These are phyloP conservation scores for Actinia equina DNA, from an alignment of 64 coral and sea anemone species.

Conservation along the genomic window DNA sequence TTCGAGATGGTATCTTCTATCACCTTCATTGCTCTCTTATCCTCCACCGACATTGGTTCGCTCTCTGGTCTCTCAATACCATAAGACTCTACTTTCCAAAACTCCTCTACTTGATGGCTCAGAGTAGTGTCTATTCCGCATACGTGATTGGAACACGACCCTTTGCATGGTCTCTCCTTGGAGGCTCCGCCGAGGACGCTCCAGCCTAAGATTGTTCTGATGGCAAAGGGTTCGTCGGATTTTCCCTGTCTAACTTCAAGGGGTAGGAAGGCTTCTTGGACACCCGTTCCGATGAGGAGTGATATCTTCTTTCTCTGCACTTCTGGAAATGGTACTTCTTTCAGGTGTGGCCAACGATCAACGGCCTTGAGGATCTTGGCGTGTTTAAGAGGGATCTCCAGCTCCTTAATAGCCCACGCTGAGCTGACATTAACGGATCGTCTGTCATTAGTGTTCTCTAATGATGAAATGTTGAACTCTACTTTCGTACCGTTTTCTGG, in stretches of 20 bases:
- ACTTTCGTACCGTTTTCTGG: conserved; percentile 16
- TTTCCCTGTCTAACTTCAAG: conserved; percentile 42
- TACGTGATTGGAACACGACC: background rate
- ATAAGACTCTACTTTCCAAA: conserved; percentile 26
- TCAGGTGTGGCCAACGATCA: conserved; percentile 19
- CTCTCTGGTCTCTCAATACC: background rate
- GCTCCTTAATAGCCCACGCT: conserved; percentile 34
- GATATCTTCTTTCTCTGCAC: conserved; percentile 41
- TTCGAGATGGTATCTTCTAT: conserved; percentile 23
- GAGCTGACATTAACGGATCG: background rate
- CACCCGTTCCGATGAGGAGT: conserved; percentile 24
- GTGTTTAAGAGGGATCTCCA: conserved; percentile 29
- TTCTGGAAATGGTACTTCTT: conserved; percentile 35
- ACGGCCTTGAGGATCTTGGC: background rate
- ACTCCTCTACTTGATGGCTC: conserved; percentile 24
- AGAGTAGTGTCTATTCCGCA: background rate
- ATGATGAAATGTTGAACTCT: no score
- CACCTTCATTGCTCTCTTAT: conserved; percentile 13
- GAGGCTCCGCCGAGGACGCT: no score
- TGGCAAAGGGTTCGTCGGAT: conserved; percentile 40
- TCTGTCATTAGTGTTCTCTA: background rate
- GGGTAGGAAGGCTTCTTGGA: conserved; percentile 44
- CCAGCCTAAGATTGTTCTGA: conserved; percentile 41
- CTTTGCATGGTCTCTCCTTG: background rate
- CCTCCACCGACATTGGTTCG: conserved; percentile 21